phyloP scores from a whole-genome alignment of 2,113 vertebrate genomes.

The Hiodon alosoides region DNA sequence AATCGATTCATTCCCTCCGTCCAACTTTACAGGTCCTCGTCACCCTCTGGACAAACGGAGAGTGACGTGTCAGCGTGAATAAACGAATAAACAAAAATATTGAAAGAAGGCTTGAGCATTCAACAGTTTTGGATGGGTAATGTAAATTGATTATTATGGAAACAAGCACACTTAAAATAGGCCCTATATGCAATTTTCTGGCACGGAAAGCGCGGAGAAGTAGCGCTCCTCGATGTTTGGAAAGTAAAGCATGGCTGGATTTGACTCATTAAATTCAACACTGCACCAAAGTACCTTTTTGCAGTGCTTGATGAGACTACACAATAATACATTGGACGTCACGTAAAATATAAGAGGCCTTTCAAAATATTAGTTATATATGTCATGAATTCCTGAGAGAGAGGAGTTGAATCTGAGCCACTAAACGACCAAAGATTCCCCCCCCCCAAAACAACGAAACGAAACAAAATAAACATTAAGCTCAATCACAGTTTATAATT shows the following conservation, averaged over 20 bases:
- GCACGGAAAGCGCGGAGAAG: conserved; percentile 24
- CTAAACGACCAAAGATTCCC: not conserved
- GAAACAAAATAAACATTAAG: too few relatives aligned
- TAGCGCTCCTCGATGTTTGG: conserved; percentile 17
- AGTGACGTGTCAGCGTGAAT: too few relatives aligned
- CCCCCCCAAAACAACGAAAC: too few relatives aligned
- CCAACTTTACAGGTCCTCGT: too few relatives aligned
- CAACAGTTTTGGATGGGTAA: conserved; percentile 17
- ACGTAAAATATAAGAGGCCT: conserved; percentile 3
- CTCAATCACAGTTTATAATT: too few relatives aligned
- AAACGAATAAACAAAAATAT: conserved; percentile 18
- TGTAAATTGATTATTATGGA: conserved; percentile 22
- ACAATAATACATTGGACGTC: conserved; percentile 9
- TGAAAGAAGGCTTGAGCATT: conserved; percentile 19
- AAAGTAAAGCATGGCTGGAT: conserved; percentile 20
- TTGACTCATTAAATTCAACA: conserved; percentile 30
- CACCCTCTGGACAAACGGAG: too few relatives aligned
- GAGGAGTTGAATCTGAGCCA: not conserved
- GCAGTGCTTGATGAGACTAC: conserved; percentile 8
- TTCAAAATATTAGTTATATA: conserved; percentile 6
- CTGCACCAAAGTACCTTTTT: conserved; percentile 17
- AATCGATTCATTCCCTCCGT: too few relatives aligned
- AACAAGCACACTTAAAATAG: conserved; percentile 20
- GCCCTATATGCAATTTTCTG: conserved; percentile 23
- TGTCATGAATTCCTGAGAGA: conserved; percentile 1